Evolutionary conservation across 2,113 vertebrate genomes (phyloP).

Genomic region (Brachirus orientalis): DNA sequence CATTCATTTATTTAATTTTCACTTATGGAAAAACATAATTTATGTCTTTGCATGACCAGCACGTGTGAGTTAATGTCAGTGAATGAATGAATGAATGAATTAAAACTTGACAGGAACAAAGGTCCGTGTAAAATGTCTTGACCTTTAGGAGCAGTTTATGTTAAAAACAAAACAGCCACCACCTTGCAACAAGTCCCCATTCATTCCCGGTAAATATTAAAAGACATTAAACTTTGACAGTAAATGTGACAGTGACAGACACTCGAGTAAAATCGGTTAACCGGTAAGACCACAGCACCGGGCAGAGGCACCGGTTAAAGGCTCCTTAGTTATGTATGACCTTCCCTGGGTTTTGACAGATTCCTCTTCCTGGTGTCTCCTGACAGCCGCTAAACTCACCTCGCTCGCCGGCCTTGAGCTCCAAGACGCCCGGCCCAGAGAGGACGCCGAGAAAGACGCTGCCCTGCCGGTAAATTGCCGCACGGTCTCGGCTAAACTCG

Average conservation of each 20-base stretch:
- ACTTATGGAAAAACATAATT: no score
- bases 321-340: conserved; percentile 55
- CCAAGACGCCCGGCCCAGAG: conserved; percentile 5
- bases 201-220: neutral
- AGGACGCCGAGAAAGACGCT: conserved; percentile 8
- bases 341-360: conserved; percentile 65
- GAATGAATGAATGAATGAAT: conserved; percentile 19
- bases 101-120: neutral
- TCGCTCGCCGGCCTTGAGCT: conserved; percentile 7
- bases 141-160: conserved; percentile 21
- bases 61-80: neutral
- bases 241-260: no score
- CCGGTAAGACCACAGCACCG: no score
- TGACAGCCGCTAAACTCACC: conserved; percentile 49
- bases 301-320: neutral
- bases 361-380: neutral
- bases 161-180: neutral
- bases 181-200: conserved; percentile 9
- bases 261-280: no score
- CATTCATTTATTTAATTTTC: no score
- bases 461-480: conserved; percentile 33
- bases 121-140: conserved; percentile 16
- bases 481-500: conserved; percentile 34
- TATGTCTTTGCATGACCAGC: no score
- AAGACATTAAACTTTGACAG: neutral